Evolutionary conservation across 2,797 vertebrate species (phyloP).

Genomic region (Diglossa cyanea): DNA sequence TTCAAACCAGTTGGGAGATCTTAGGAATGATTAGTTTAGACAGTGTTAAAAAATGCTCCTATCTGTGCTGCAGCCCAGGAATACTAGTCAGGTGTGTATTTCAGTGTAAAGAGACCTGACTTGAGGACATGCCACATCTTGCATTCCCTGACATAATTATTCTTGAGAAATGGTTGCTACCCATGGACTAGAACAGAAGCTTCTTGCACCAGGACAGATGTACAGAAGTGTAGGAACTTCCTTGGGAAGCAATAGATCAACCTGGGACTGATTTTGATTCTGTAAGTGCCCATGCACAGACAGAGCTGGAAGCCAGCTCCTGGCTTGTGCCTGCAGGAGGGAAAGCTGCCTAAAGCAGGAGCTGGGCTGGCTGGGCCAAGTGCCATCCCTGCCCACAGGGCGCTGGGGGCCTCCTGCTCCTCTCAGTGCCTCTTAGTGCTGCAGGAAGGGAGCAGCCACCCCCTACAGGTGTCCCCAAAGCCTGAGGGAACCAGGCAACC

Average conservation of each 20-base stretch:
- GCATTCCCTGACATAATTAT: not conserved
- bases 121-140: not conserved
- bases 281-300: not conserved
- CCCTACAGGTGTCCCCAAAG: not conserved
- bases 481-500: not conserved
- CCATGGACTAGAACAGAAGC: not conserved
- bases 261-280: not conserved
- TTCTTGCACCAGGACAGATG: not conserved
- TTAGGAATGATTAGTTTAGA: not conserved
- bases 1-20: not conserved
- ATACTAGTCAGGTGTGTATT: not conserved
- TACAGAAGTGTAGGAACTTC: not conserved
- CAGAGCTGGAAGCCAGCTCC: not conserved
- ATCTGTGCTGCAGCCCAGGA: not conserved
- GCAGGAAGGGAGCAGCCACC: not conserved
- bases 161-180: not conserved
- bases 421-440: not conserved
- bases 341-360: not conserved
- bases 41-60: not conserved
- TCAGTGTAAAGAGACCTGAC: not conserved
- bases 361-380: not conserved
- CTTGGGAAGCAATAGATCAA: rapidly evolving
- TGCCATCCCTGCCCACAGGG: not conserved
- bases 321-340: not conserved
- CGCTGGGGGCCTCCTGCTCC: not conserved